phyloP scores from a whole-genome alignment of 2,888 invertebrate genomes.

The Drosophila phalerata region DNA sequence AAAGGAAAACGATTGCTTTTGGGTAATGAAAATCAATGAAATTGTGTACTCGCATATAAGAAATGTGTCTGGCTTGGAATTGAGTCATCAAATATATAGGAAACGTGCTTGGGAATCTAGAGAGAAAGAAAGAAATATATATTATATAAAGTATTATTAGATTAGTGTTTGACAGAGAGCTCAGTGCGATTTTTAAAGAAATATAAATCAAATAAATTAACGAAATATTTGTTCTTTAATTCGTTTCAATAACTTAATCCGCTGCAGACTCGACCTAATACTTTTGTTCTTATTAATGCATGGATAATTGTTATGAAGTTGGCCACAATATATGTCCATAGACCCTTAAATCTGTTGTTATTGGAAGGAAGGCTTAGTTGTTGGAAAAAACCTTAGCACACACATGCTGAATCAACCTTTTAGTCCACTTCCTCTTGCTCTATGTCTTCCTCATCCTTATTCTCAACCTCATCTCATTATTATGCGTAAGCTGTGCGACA shows the following conservation, averaged over 20 bases:
- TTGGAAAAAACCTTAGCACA: constrained; percentile 26
- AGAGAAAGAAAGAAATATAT: not conserved
- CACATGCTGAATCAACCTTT: constrained; percentile 18
- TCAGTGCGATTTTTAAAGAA: no score
- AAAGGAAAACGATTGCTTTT: constrained; percentile 19
- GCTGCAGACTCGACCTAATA: not conserved
- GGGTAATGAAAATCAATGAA: constrained; percentile 70
- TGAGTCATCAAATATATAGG: constrained; percentile 45
- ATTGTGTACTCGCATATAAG: constrained; percentile 23
- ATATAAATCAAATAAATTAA: not conserved
- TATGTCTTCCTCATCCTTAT: not conserved
- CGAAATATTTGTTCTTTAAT: not conserved
- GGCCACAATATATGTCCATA: constrained; percentile 11
- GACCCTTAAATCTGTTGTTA: not conserved
- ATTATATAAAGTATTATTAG: not conserved
- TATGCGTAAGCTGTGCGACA: constrained; percentile 70
- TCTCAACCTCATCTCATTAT: constrained; percentile 65
- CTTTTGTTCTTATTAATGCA: constrained; percentile 17
- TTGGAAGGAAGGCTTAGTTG: constrained; percentile 53
- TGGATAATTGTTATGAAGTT: constrained; percentile 52
- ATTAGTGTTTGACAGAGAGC: not conserved
- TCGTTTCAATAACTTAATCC: not conserved
- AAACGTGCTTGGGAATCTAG: constrained; percentile 36
- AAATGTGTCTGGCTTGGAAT: constrained; percentile 61
- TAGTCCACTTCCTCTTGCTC: not conserved